Base-by-base conservation (phyloP, 2,888 invertebrate species). In the Noctua janthe region DNA sequence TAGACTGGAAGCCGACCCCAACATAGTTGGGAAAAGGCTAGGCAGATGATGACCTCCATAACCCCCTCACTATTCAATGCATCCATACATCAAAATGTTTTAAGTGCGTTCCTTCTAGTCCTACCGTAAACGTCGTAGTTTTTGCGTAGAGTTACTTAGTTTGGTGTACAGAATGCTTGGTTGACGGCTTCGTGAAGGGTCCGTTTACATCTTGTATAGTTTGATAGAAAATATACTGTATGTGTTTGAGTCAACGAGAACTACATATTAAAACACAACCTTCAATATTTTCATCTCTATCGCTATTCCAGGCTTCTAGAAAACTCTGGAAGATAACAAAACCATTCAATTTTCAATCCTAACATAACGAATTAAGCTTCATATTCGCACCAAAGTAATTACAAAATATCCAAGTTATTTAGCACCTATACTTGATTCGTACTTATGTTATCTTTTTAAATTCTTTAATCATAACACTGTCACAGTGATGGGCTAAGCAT, bases 381-480 rank as follows among this genome's bases (percentile, higher is more conserved):
- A 56, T 2, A 54, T 76, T 88, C 11, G 71, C 17, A 43, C 29
- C 17, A 23, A 64, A 10, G 10, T 35, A 17, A 39, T 73, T 13
- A 8, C 29, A 59, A 17, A 59, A 59, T 15, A 54, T 72, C 4
- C 17, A 39, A 88, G 75, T 67, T 83, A 77, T 83, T 76, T 82
- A 75, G 64, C 35, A 29, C 17, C 35, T 43, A 70, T 72, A 64
- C 62, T 78, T 69, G 66, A 70, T 78, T 59, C 54, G 23, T 35
- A 74, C 15, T 56, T 76, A 74, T 51, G 70, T 90, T 85, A 89
- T 90, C 90, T 71, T 43, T 51, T 3, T 15, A 71, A 79, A 89
- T 89, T 88, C 81, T 80, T 11, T 13, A 23, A 89, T 81, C 90
- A 87, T 86, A 89, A 81, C 81, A n/a, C 74, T 85, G 88, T 87